Percentiles rank a stretch among this genome's conserved stretches.
Conservation (phyloP, 2,797 vertebrate genomes). For the Chaunax sp. region DNA sequence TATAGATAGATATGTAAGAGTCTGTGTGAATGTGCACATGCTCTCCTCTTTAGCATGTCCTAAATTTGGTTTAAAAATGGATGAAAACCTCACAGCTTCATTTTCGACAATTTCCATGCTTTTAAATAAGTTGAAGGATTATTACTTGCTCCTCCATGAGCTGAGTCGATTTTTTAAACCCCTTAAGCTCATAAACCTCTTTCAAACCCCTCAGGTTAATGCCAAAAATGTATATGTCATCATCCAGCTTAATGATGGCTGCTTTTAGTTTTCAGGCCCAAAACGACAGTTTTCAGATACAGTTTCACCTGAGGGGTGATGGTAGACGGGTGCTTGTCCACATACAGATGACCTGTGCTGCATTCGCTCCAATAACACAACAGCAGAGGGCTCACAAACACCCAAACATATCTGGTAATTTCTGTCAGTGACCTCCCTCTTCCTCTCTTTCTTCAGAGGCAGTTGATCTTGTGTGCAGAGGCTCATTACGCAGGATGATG, state of each 20-base stretch:
- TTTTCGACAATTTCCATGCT: slow-evolving; percentile 55
- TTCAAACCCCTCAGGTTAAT: slow-evolving; percentile 45
- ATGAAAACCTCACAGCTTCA: slow-evolving; percentile 50
- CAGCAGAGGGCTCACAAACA: slow-evolving; percentile 49
- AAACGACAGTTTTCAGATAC: slow-evolving; percentile 21
- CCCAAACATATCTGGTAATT: slow-evolving; percentile 44
- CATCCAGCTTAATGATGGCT: slow-evolving; percentile 31
- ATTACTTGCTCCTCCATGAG: slow-evolving; percentile 36
- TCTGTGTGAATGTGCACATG: not conserved
- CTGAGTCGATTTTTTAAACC: slow-evolving; percentile 48
- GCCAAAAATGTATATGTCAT: slow-evolving; percentile 46
- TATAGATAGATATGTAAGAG: not conserved
- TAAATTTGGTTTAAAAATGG: slow-evolving; percentile 28
- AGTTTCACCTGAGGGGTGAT: slow-evolving; percentile 43
- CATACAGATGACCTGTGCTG: slow-evolving; percentile 22
- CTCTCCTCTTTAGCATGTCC: slow-evolving; percentile 5
- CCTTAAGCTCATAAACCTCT: slow-evolving; percentile 58
- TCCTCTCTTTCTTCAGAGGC: slow-evolving; percentile 52
- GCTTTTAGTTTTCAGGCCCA: not conserved
- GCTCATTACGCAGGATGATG: slow-evolving; percentile 79
- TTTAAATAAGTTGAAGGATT: slow-evolving; percentile 64
- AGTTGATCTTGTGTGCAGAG: slow-evolving; percentile 59
- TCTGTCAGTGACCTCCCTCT: slow-evolving; percentile 39
- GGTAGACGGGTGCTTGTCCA: slow-evolving; percentile 22
- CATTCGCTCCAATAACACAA: slow-evolving; percentile 33